phyloP scores from a whole-genome alignment of 2,888 invertebrate species.

The Listrodromus nycthemerus region DNA sequence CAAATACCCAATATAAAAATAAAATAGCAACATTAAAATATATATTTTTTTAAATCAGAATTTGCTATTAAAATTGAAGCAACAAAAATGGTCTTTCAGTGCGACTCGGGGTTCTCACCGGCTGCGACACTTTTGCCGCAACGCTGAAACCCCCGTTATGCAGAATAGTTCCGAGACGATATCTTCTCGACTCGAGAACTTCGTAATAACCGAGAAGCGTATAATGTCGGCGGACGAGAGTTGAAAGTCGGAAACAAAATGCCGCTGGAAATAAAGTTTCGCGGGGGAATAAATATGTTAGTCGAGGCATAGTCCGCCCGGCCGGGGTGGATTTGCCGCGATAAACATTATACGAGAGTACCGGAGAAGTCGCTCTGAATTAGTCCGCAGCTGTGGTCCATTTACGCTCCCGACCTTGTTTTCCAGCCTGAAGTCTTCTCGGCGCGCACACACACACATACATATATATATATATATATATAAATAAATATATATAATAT shows the following conservation, averaged over 20 bases:
- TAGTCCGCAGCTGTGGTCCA: slow-evolving; percentile 39
- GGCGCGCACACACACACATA: slow-evolving; percentile 1
- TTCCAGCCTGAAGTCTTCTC: slow-evolving; percentile 20
- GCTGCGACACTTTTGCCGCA: background rate
- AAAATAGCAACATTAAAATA: too few species aligned
- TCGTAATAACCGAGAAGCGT: slow-evolving; percentile 37
- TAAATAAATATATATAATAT: background rate
- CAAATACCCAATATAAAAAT: too few species aligned
- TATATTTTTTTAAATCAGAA: background rate
- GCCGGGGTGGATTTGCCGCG: slow-evolving; percentile 6
- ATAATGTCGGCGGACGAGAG: slow-evolving; percentile 21
- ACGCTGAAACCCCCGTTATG: background rate
- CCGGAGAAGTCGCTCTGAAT: slow-evolving; percentile 54
- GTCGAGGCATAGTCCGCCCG: background rate
- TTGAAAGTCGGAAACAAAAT: slow-evolving; percentile 22
- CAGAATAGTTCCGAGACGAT: slow-evolving; percentile 8
- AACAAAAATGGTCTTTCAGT: background rate
- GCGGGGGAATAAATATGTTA: slow-evolving; percentile 32
- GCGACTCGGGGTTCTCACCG: background rate
- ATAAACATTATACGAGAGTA: slow-evolving; percentile 45
- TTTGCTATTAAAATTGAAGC: background rate
- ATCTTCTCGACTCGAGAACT: slow-evolving; percentile 21
- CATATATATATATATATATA: too few species aligned
- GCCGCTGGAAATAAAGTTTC: slow-evolving; percentile 21
- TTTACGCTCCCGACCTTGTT: slow-evolving; percentile 58